Conservation (phyloP, 2,888 invertebrate genomes). For the Chaetogeoica ovagalla region DNA sequence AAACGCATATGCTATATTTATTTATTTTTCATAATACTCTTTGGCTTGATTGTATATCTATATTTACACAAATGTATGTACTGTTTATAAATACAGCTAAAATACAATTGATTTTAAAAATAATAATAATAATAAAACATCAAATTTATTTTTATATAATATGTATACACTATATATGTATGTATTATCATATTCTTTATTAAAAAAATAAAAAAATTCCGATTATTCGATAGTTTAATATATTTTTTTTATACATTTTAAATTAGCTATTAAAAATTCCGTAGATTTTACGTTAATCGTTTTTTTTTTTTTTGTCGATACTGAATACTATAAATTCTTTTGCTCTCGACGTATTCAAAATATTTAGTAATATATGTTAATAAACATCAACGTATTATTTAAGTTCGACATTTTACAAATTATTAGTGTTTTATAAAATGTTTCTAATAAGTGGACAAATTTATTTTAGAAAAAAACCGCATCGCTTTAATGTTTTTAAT, state of each 20-base stretch:
- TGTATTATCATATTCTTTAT: not conserved
- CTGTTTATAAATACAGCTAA: no score
- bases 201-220: not conserved
- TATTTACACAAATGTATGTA: no score
- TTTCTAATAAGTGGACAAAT: not conserved
- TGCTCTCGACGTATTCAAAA: not conserved
- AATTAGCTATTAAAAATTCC: constrained; percentile 1
- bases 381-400: not conserved
- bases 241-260: not conserved
- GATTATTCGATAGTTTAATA: not conserved
- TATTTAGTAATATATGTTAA: not conserved
- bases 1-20: no score
- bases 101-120: no score
- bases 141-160: no score
- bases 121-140: no score
- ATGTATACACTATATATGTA: no score
- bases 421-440: not conserved
- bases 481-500: not conserved
- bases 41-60: no score
- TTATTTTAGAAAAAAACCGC: not conserved
- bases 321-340: not conserved
- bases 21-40: no score
- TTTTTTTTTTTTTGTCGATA: not conserved
- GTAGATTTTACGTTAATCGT: constrained; percentile 9
- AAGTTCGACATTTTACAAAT: not conserved